phyloP scores from a whole-genome alignment of 1,140 invertebrate species.

The Littorina saxatilis region DNA sequence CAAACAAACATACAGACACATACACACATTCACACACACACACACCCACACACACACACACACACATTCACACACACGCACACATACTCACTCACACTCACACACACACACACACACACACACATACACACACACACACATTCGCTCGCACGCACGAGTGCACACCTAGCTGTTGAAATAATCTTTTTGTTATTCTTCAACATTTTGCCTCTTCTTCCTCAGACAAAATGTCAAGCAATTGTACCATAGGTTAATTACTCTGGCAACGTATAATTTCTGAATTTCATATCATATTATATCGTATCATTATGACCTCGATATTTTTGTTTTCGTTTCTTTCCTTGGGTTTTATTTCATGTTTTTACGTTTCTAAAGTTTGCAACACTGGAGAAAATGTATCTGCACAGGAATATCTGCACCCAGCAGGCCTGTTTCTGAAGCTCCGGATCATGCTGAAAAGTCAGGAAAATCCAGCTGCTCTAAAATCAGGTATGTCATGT shows the following conservation, averaged over 20 bases:
- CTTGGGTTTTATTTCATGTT: no score
- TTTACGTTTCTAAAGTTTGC: no score
- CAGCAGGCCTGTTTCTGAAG: constrained; percentile 31
- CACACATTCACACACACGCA: background rate
- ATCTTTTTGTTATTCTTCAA: no score
- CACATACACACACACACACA: background rate
- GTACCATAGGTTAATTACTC: no score
- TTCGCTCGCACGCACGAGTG: background rate
- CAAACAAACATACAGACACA: background rate
- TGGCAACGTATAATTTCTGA: no score
- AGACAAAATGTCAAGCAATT: no score
- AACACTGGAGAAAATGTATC: no score
- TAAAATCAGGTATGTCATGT: constrained; percentile 16
- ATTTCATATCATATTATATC: no score
- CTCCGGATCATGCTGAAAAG: constrained; percentile 31
- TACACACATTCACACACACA: background rate
- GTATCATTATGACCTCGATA: no score
- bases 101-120: constrained; percentile 11
- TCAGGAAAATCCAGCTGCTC: constrained; percentile 20
- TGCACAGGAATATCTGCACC: constrained; percentile 9
- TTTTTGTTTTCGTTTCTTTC: no score
- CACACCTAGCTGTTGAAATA: no score
- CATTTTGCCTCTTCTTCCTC: no score
- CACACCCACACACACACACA: background rate
- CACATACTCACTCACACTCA: background rate